Base-by-base conservation (phyloP, 2,888 invertebrate genomes). In the Mythimna loreyi region DNA sequence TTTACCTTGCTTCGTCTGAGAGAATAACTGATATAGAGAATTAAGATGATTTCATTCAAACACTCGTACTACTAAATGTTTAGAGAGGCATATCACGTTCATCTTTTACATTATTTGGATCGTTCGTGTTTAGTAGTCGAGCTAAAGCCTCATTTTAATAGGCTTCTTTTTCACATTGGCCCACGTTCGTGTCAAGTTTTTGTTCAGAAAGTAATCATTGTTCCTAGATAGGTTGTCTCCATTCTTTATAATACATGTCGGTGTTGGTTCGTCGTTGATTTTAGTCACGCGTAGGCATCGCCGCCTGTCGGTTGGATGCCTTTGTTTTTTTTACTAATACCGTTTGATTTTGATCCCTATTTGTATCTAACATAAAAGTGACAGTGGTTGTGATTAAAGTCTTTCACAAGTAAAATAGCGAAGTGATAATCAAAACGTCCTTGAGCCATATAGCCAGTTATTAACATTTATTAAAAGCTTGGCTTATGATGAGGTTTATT, bases 261-360 rank as follows among this genome's bases (percentile, higher is more conserved):
- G 85, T 88, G 83, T 85, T 87, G 81, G 81, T 84, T 85, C 85
- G 87, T 85, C 87, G 87, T 86, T 78, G 88, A 89, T 89, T 91
- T 93, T 92, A 93, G 92, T 93, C 92, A 93, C 92, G 92, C 91
- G 92, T 92, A 91, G 89, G 90, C 92, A 86, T 89, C 86, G 91
- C 85, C 82, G 89, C 86, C 86, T 90, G 89, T 89, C 91, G 91
- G 91, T 90, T 89, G 92, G 88, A 88, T 88, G 87, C 79, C 82
- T 75, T 74, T 86, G 67, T 89, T 87, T 85, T 86, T 86, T 86
- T 86, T 85, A 81, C 73, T 59, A 71, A 66, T 73, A 65, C 67
- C 28, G 53, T 80, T 68, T 66, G 57, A 49, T 67, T 80, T 68
- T 66, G 57, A 49, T 67, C 40, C 55, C 61, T 36, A 16, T 61